Percentiles rank a stretch among this genome's conserved stretches.
These are phyloP conservation scores for Candoia aspera DNA, from an alignment of 2,113 vertebrate species.

Conservation along the genomic window DNA sequence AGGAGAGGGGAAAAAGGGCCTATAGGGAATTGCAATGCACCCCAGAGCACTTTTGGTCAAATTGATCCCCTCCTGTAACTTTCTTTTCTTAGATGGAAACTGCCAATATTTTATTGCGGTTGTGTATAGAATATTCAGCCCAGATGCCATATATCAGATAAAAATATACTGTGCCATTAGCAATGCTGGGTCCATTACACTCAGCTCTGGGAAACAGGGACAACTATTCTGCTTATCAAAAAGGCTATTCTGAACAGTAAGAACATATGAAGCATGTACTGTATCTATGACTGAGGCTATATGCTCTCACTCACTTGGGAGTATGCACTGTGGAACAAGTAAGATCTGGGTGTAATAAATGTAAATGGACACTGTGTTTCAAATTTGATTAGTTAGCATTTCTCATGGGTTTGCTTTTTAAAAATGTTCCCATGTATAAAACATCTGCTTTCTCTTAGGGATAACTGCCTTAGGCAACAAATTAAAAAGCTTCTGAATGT, in stretches of 20 bases:
- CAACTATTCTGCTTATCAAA: neutral
- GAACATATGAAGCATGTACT: neutral
- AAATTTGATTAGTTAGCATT: neutral
- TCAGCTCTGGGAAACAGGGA: neutral
- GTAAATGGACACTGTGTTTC: neutral
- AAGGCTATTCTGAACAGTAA: neutral
- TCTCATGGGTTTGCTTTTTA: conserved; percentile 25
- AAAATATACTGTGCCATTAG: neutral
- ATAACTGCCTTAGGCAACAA: neutral
- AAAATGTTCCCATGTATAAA: neutral
- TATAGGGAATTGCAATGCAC: too few relatives aligned
- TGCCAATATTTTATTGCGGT: neutral
- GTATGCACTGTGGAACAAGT: too few relatives aligned
- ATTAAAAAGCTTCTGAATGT: conserved; percentile 14
- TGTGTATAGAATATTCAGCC: neutral
- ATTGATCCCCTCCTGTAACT: neutral
- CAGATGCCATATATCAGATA: neutral
- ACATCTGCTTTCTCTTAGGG: conserved; percentile 52
- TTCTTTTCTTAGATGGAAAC: neutral
- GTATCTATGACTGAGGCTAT: neutral
- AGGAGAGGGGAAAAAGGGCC: neutral
- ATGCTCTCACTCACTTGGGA: neutral
- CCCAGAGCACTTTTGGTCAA: neutral
- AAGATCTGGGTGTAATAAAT: neutral
- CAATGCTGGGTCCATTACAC: neutral